phyloP scores from a whole-genome alignment of 2,113 vertebrate species.

The Atractosteus spatula region DNA sequence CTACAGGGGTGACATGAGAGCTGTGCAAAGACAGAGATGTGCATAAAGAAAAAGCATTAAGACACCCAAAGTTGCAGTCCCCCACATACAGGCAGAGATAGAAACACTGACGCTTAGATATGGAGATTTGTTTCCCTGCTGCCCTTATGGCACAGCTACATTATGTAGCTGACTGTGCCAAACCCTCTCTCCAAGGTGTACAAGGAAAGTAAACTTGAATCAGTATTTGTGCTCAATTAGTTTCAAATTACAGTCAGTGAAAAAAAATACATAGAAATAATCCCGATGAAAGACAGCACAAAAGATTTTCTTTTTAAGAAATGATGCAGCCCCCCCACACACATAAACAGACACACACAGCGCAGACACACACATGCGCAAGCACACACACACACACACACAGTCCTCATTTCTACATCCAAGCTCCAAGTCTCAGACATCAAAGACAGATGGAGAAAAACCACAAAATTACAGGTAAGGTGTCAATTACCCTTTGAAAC shows the following conservation, averaged over 20 bases:
- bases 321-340: neutral
- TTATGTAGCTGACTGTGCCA: neutral
- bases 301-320: slow-evolving; percentile 19
- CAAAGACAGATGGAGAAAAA: slow-evolving; percentile 77
- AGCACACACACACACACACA: slow-evolving; percentile 12
- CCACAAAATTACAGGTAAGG: slow-evolving; percentile 79
- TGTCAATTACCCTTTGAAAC: slow-evolving; percentile 81
- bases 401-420: slow-evolving; percentile 44
- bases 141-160: neutral
- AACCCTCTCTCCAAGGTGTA: slow-evolving; percentile 1
- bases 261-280: slow-evolving; percentile 15
- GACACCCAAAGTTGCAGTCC: too few species aligned
- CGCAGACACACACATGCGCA: slow-evolving; percentile 21
- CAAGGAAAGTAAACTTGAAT: neutral
- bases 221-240: slow-evolving; percentile 19
- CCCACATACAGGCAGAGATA: too few species aligned
- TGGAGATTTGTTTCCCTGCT: too few species aligned
- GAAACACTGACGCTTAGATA: too few species aligned
- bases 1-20: too few species aligned
- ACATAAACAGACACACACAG: slow-evolving; percentile 10
- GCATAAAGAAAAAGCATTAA: too few species aligned
- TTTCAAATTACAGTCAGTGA: slow-evolving; percentile 16
- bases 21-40: too few species aligned
- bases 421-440: slow-evolving; percentile 62
- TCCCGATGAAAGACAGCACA: slow-evolving; percentile 15